Evolutionary conservation across 2,797 vertebrate genomes (phyloP).

Genomic region (Bovichtus variegatus): DNA sequence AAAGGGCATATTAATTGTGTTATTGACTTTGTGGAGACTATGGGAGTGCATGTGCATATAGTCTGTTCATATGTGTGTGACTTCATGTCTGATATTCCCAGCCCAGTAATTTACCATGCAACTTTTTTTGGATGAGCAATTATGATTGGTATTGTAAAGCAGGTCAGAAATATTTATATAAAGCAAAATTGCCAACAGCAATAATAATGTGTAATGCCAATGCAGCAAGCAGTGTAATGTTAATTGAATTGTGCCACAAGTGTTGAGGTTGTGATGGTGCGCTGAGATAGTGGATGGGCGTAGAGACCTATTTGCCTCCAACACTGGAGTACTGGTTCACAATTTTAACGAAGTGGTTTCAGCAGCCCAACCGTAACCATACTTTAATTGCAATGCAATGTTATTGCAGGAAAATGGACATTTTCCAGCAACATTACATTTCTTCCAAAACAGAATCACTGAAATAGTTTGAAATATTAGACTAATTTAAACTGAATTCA

Average conservation of each 20-base stretch:
- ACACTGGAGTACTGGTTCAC: slow-evolving; percentile 2
- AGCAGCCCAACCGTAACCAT: slow-evolving; percentile 3
- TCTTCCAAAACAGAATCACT: slow-evolving; percentile 1
- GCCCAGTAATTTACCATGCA: slow-evolving; percentile 1
- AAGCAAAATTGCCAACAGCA: neutral
- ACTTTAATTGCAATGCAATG: neutral
- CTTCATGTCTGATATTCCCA: slow-evolving; percentile 71
- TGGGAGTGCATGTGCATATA: neutral
- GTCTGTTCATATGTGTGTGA: slow-evolving; percentile 42
- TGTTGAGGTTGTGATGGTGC: slow-evolving; percentile 15
- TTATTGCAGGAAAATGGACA: neutral
- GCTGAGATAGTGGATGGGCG: neutral
- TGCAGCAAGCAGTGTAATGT: neutral
- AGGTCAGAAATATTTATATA: neutral
- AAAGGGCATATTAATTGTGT: slow-evolving; percentile 86
- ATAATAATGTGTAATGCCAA: neutral
- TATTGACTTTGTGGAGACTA: slow-evolving; percentile 77
- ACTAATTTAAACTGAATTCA: slow-evolving; percentile 13
- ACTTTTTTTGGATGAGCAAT: slow-evolving; percentile 23
- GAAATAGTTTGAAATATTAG: slow-evolving; percentile 8
- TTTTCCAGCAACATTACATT: neutral
- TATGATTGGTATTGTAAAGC: neutral
- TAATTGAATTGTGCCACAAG: slow-evolving; percentile 13
- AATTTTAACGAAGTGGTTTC: neutral
- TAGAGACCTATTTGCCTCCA: neutral